Percentiles rank a stretch among this genome's conserved stretches.
Evolutionary conservation across 2,888 invertebrate genomes (phyloP).

Genomic region (Agrotis exclamationis): DNA sequence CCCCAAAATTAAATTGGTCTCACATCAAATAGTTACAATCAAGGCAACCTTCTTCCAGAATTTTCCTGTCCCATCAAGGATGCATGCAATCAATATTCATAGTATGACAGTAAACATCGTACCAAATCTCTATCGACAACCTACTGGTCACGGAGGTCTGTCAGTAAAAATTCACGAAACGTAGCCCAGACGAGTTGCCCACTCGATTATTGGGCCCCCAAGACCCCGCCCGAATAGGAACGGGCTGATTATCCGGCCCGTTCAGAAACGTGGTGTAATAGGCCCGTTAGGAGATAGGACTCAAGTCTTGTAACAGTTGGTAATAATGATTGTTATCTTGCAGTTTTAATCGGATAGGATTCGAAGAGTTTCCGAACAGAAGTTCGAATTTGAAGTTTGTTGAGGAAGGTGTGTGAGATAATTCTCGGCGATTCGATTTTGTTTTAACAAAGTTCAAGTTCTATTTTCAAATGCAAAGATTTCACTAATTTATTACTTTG

Average conservation of each 20-base stretch:
- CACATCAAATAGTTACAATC: too few species aligned
- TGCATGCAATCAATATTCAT: slow-evolving; percentile 59
- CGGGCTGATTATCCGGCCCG: slow-evolving; percentile 69
- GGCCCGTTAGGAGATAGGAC: slow-evolving; percentile 54
- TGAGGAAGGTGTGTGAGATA: slow-evolving; percentile 8
- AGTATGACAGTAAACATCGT: slow-evolving; percentile 42
- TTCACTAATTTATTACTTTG: neutral
- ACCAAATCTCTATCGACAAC: slow-evolving; percentile 55
- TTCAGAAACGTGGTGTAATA: slow-evolving; percentile 59
- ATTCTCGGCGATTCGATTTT: slow-evolving; percentile 22
- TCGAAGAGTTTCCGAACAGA: slow-evolving; percentile 25
- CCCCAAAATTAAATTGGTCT: too few species aligned
- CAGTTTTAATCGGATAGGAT: slow-evolving; percentile 54
- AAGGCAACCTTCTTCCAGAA: neutral
- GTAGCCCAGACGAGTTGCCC: slow-evolving; percentile 77
- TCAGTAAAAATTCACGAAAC: slow-evolving; percentile 84
- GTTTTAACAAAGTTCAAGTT: neutral
- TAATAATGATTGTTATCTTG: slow-evolving; percentile 59
- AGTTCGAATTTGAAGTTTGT: slow-evolving; percentile 6
- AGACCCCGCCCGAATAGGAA: slow-evolving; percentile 76
- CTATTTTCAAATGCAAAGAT: slow-evolving; percentile 1
- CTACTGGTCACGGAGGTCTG: slow-evolving; percentile 61
- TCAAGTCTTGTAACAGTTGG: slow-evolving; percentile 51
- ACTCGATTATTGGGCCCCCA: slow-evolving; percentile 75
- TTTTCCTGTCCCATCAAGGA: slow-evolving; percentile 49